Base-by-base conservation (phyloP, 1,140 invertebrate species). In the Lepidurus couesii region DNA sequence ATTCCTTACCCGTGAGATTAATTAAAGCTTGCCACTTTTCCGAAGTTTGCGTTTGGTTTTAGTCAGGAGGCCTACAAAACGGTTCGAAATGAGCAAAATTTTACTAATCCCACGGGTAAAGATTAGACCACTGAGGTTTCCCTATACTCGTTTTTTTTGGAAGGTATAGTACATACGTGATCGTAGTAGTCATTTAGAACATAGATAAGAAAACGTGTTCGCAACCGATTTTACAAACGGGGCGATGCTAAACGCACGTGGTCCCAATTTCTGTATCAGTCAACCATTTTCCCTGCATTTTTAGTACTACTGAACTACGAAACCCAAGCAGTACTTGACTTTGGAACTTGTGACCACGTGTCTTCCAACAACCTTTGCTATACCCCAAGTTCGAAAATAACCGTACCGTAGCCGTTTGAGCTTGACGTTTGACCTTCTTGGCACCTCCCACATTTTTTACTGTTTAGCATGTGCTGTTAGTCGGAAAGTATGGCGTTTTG, bases 111-210 rank as follows among this genome's bases (percentile, higher is more conserved):
- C n/a, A n/a, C n/a, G n/a, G n/a, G n/a, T n/a, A n/a, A n/a, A n/a
- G n/a, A n/a, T n/a, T n/a, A n/a, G n/a, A n/a, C n/a, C n/a, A n/a
- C n/a, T n/a, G n/a, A n/a, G n/a, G n/a, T n/a, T n/a, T n/a, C n/a
- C n/a, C n/a, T n/a, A n/a, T n/a, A n/a, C n/a, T n/a, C n/a, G n/a
- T n/a, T n/a, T n/a, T n/a, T n/a, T n/a, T n/a, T n/a, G n/a, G n/a
- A n/a, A n/a, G n/a, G 53, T 65, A 7, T 65, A 21, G 53, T 65
- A 65, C 53, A 65, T 65, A 65, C 53, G 53, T 65, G 53, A 65
- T n/a, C 53, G 21, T 65, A 65, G 53, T 65, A 65, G 53, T 65
- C 53, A n/a, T 16, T 11, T 65, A 65, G 53, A 9, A 21, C 21
- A 9, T 21, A 65, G 21, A 65, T 21, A 65, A 65, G 21, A 65